A percentile compares a stretch with the other conserved stretches of the same genome.
Evolutionary conservation across 1,140 invertebrate genomes (phyloP).

Genomic region (Anoplophora glabripennis): DNA sequence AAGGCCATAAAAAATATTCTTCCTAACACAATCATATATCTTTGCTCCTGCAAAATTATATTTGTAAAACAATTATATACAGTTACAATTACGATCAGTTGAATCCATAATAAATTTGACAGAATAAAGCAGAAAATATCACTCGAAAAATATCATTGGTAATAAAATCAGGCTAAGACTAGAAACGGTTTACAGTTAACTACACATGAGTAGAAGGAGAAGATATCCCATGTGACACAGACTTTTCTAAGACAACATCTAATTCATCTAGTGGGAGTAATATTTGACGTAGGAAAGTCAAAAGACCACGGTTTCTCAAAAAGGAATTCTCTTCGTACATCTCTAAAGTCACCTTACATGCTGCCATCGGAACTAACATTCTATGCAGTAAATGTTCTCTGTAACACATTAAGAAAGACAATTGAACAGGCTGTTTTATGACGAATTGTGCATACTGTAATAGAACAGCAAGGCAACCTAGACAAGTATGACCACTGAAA

Average conservation of each 20-base stretch:
- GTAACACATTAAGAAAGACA: slow-evolving; percentile 36
- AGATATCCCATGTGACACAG: slow-evolving; percentile 89
- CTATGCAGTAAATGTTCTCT: slow-evolving; percentile 91
- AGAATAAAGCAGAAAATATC: background rate
- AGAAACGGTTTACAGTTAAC: slow-evolving; percentile 2
- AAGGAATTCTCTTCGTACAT: slow-evolving; percentile 98
- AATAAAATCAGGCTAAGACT: background rate
- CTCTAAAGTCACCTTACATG: slow-evolving; percentile 78
- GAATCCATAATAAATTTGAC: background rate
- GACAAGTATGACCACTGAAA: no score
- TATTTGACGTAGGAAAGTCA: slow-evolving; percentile 89
- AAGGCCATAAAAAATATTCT: no score
- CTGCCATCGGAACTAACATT: slow-evolving; percentile 83
- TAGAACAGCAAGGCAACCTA: no score
- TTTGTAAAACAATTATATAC: no score
- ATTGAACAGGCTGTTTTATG: no score
- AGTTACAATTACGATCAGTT: no score
- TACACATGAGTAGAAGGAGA: slow-evolving; percentile 42
- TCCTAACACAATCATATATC: no score
- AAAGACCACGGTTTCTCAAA: slow-evolving; percentile 76
- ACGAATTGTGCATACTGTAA: no score
- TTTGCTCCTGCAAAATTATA: no score
- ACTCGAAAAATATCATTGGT: slow-evolving; percentile 2
- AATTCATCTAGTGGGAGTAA: slow-evolving; percentile 90
- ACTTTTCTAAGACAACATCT: slow-evolving; percentile 89